Evolutionary conservation across 2,888 invertebrate species (phyloP), one percentile per base, ranked within the genome.

Genomic region (Xestia xanthographa): DNA sequence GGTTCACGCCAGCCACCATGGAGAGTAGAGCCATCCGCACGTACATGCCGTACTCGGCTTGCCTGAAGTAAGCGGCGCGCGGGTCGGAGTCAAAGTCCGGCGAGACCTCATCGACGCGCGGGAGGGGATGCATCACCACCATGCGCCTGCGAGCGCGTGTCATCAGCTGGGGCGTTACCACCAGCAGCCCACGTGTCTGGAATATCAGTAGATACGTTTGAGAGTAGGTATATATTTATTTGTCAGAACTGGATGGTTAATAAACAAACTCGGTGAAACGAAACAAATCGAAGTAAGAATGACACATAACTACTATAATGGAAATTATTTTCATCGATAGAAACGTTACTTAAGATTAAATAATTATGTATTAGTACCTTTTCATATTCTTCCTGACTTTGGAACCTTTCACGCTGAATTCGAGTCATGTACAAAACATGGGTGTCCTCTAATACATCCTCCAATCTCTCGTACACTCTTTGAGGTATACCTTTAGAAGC

Each of bases 401-500:
- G 93, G 93, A 99, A 99, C 88, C 99, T 97, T 95, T 99, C 99
- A 66, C 98, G 97, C 93, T 99, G 99, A 88, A 99, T 99, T 87
- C 99, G 97, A 0, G 99, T 99, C 98, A 99, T 99, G 92, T 99
- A 99, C 48, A 99, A 96, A 0, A 99, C 99, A 95, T 99, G 99
- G 0, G 99, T 99, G 81, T 98, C 99, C 0, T 98, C 98, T 50
- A 99, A 95, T 4, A 98, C 99, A 77, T 98, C 98, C 93, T 99
- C 99, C 83, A 99, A 96, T 29, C 96, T 97, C n/a, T 95, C 94
- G 88, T 97, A 98, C 69, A 97, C 97, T 90, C 97, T 97, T 95
- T 99, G 99, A 11, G 97, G 94, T 84, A 99, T 98, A 58, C 98
- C 98, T 90, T 98, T 98, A 0, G 98, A 97, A 1, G 97, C 95